These are phyloP conservation scores for Drosophila repletoides DNA, from an alignment of 1,140 invertebrate genomes.

Conservation along the genomic window DNA sequence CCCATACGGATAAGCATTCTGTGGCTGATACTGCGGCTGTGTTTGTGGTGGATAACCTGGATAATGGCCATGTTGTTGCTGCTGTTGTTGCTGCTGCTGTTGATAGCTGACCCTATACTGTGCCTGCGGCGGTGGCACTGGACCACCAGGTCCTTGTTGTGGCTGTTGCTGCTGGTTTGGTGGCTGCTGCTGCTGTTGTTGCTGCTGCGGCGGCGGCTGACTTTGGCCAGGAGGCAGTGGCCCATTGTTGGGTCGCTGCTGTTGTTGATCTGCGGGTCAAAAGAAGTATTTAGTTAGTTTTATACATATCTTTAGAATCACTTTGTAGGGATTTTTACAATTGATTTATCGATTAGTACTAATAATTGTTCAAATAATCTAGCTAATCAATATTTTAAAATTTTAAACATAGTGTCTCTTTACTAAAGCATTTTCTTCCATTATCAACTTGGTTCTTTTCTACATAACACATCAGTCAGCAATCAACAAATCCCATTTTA, in stretches of 20 bases:
- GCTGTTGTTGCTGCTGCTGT: slow-evolving; percentile 80
- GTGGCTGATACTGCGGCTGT: slow-evolving; percentile 82
- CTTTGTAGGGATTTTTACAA: no score
- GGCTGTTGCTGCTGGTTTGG: slow-evolving; percentile 82
- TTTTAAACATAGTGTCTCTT: no score
- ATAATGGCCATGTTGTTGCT: slow-evolving; percentile 83
- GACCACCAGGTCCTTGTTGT: slow-evolving; percentile 54
- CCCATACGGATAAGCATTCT: slow-evolving; percentile 83
- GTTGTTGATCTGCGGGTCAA: slow-evolving; percentile 64
- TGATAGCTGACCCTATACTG: slow-evolving; percentile 83
- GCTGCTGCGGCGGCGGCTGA: slow-evolving; percentile 47
- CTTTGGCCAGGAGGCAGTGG: slow-evolving; percentile 38
- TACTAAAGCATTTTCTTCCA: no score
- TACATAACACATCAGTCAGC: no score
- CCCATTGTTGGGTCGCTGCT: slow-evolving; percentile 62
- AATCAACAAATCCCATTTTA: no score
- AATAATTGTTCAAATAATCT: no score
- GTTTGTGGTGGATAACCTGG: slow-evolving; percentile 83
- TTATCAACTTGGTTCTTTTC: no score
- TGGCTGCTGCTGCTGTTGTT: slow-evolving; percentile 50
- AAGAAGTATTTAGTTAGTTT: not conserved
- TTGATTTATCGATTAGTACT: no score
- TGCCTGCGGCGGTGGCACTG: slow-evolving; percentile 76
- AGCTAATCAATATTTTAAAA: no score
- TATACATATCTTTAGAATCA: no score